A percentile compares a stretch with the other conserved stretches of the same genome.
These are phyloP conservation scores for Onychorhynchus coronatus DNA, from an alignment of 2,113 vertebrate genomes.

Conservation along the genomic window DNA sequence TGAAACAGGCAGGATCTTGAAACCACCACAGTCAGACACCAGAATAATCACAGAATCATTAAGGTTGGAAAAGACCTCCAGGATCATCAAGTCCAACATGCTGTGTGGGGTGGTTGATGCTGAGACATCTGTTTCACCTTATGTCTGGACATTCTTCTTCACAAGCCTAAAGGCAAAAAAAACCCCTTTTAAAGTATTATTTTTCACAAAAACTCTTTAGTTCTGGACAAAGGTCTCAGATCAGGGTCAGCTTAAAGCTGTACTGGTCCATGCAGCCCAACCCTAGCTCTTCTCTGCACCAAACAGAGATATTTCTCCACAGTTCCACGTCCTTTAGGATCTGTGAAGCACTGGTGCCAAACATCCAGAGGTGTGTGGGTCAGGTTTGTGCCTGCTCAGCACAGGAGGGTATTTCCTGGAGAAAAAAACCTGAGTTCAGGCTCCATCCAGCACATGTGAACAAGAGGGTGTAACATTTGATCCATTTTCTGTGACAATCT, in stretches of 20 bases:
- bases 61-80: neutral
- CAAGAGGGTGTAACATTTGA: neutral
- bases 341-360: neutral
- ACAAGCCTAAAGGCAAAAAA: neutral
- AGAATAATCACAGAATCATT: neutral
- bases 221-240: neutral
- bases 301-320: neutral
- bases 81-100: fast-evolving
- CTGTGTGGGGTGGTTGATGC: neutral
- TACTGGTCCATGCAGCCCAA: neutral
- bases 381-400: constrained; percentile 27
- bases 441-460: neutral
- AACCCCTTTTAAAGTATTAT: neutral
- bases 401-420: constrained; percentile 7
- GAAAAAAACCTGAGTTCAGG: neutral
- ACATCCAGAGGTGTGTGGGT: neutral
- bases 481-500: neutral
- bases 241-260: neutral
- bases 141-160: neutral
- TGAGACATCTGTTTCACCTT: neutral
- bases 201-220: neutral
- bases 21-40: neutral
- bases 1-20: neutral
- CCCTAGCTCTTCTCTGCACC: neutral
- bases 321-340: neutral